phyloP scores from a whole-genome alignment of 2,888 invertebrate species.

The Lordiphosa andalusiaca region DNA sequence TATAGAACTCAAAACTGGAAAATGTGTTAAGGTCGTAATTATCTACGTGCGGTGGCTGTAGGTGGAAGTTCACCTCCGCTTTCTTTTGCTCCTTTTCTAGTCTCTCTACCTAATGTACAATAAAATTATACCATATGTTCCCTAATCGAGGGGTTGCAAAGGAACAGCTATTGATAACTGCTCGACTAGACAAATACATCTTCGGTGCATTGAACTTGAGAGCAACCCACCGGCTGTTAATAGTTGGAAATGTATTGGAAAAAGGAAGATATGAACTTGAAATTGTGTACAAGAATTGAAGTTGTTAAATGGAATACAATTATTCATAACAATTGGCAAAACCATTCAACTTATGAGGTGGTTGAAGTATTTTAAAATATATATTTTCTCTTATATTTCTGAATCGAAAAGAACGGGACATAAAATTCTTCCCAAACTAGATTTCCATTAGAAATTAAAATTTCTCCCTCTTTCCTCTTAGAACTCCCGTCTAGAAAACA shows the following conservation, averaged over 20 bases:
- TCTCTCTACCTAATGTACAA: conserved; percentile 31
- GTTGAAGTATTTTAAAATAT: too few species aligned
- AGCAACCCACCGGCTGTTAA: conserved; percentile 1
- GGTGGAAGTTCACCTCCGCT: conserved; percentile 44
- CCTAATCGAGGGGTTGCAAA: conserved; percentile 28
- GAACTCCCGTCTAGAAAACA: too few species aligned
- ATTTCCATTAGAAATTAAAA: too few species aligned
- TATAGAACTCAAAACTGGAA: conserved; percentile 24
- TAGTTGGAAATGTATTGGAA: neutral
- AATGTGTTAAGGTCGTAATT: conserved; percentile 59
- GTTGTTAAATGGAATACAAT: too few species aligned
- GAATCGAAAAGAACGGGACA: too few species aligned
- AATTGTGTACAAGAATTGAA: too few species aligned
- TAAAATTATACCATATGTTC: conserved; percentile 52
- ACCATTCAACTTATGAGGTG: too few species aligned
- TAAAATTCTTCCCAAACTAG: too few species aligned
- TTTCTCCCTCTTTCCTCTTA: too few species aligned
- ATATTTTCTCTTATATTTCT: too few species aligned
- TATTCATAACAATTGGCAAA: too few species aligned
- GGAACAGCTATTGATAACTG: conserved; percentile 31
- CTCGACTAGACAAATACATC: conserved; percentile 18
- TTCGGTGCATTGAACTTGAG: conserved; percentile 64
- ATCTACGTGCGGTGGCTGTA: conserved; percentile 46
- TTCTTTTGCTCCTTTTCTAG: conserved; percentile 42
- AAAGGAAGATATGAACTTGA: too few species aligned